Base-by-base conservation (phyloP, 1,140 invertebrate species). In the Cyrtorhinus lividipennis region DNA sequence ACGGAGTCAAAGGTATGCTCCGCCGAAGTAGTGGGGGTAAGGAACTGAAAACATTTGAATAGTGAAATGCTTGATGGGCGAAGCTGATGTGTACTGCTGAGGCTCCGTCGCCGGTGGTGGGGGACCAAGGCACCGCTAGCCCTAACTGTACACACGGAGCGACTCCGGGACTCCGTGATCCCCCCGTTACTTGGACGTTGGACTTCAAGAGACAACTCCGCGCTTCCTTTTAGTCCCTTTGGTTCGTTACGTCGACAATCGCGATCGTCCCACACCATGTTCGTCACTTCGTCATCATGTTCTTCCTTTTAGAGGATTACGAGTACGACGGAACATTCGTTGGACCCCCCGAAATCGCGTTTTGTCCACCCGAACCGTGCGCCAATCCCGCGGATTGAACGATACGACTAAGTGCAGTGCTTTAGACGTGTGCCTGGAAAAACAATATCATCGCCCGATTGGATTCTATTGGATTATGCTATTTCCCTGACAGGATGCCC, bases 131-230 rank as follows among this genome's bases (percentile, higher is more conserved):
- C 48, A 53, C 48, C 48, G 48, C 48, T 53, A 53, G 48, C 48
- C 48, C 48, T 53, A 53, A 53, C 48, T 53, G 48, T 53, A 53
- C 48, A 53, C n/a, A n/a, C n/a, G n/a, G n/a, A n/a, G n/a, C n/a
- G n/a, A n/a, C 48, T 53, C 48, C 5, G 48, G 10, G 10, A 20
- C 48, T 22, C 48, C 38, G 38, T 8, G 48, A 10, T 53, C 48
- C 48, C 48, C 48, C 48, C 48, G 48, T 53, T 53, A 53, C 48
- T 53, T 53, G 48, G 48, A 53, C 48, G 48, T 53, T 53, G 48
- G 48, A 53, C 48, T 53, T 53, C 48, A 53, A n/a, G 12, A 53
- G 12, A 53, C 12, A 53, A 12, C 48, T 53, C 30, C 30, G 5
- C 30, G 30, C 5, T 38, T 38, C 5, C n/a, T n/a, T n/a, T n/a